Evolutionary conservation across 2,888 invertebrate species (phyloP), one percentile per base, ranked within the genome.

Genomic region (Calameuta pallipes): DNA sequence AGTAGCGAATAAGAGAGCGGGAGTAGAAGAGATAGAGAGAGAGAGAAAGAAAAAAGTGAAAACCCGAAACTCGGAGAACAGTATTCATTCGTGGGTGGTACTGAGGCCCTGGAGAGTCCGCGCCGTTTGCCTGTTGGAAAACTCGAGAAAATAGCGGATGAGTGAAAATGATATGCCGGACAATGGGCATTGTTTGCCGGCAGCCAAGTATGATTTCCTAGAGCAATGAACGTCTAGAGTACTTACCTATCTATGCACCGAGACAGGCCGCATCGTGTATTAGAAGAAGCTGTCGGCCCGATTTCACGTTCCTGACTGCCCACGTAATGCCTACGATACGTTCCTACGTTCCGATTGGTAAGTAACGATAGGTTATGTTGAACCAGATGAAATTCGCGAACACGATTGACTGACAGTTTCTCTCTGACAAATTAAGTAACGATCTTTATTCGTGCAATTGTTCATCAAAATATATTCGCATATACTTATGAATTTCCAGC

Each of bases 131-230:
- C 73, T 74, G 75, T 74, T 75, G 78, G 71, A 76, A 75, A 80
- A 36, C 37, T 83, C 80, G 82, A 83, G 85, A 82, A 83, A 87
- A 87, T 86, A 89, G 78, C 76, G 79, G 79, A 79, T 79, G 76
- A 79, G 79, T 77, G 76, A 88, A 90, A 90, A 90, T 89, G 88
- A 89, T 90, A 89, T 89, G 87, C 88, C 82, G 89, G 89, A 90
- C 89, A 90, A 90, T 89, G 87, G 89, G 86, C 85, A 89, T 89
- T 89, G 88, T 89, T 88, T 85, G 85, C 82, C 82, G 83, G 80
- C 83, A 83, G 86, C 84, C 78, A 73, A 83, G 83, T 86, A 86
- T 85, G 84, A 87, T 88, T 85, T 83, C 83, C 84, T 34, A 34
- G 36, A 74, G 74, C 74, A 78, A 74, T 33, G 37, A 80, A 70